Evolutionary conservation across 2,888 invertebrate species (phyloP).

Genomic region (Entomobrya proxima): DNA sequence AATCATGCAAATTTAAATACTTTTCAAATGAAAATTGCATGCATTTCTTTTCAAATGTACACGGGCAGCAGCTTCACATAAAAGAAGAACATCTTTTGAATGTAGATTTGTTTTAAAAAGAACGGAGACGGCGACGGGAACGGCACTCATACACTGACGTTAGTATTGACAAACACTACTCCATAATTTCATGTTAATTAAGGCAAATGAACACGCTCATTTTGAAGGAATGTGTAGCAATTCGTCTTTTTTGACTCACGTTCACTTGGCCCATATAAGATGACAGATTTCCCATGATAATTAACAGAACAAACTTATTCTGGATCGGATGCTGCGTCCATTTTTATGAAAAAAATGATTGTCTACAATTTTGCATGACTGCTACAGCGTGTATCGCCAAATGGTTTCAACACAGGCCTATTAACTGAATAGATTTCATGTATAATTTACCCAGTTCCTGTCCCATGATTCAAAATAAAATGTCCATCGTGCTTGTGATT

Average conservation of each 20-base stretch:
- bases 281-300: no score
- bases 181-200: constrained; percentile 25
- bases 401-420: no score
- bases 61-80: neutral
- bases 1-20: neutral
- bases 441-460: no score
- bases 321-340: no score
- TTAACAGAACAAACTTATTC: no score
- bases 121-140: neutral
- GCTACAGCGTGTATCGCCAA: no score
- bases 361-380: no score
- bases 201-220: neutral
- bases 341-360: no score
- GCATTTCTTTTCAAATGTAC: neutral
- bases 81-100: neutral
- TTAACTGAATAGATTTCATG: no score
- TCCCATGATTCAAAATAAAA: no score
- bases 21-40: neutral
- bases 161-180: neutral
- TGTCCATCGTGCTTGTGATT: no score
- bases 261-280: neutral
- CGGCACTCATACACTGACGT: neutral
- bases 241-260: neutral
- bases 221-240: constrained; percentile 1
- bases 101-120: neutral